Conservation (phyloP, 1,140 invertebrate genomes). For the Drosophila gunungcola region DNA sequence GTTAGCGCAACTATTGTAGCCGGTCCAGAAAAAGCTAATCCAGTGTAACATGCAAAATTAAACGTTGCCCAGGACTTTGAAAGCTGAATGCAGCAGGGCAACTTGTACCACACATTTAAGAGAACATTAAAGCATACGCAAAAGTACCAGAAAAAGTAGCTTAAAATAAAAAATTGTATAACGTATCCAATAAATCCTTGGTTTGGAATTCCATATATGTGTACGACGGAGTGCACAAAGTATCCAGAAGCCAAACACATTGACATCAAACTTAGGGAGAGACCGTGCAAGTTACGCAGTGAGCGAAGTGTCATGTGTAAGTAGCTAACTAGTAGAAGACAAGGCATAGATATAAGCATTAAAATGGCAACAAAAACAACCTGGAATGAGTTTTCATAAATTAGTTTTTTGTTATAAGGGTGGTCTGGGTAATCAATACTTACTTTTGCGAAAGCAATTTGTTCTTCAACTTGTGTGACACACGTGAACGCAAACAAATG, state of each 20-base stretch:
- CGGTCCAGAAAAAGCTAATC: conserved; percentile 55
- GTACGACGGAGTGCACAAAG: conserved; percentile 78
- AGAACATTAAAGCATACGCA: conserved; percentile 79
- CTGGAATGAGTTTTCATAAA: background rate
- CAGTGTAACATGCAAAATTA: conserved; percentile 61
- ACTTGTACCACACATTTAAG: conserved; percentile 75
- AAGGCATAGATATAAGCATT: conserved; percentile 80
- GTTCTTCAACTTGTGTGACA: conserved; percentile 74
- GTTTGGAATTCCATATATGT: conserved; percentile 65
- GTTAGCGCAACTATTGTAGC: conserved; percentile 67
- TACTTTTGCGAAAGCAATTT: conserved; percentile 58
- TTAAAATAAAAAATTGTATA: conserved; percentile 77
- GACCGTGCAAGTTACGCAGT: conserved; percentile 70
- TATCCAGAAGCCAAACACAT: conserved; percentile 75
- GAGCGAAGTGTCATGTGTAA: conserved; percentile 64
- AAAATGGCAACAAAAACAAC: conserved; percentile 68
- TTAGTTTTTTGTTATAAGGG: background rate
- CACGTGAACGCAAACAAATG: conserved; percentile 73
- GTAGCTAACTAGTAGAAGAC: conserved; percentile 71
- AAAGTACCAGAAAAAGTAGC: conserved; percentile 81
- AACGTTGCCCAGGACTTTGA: conserved; percentile 44
- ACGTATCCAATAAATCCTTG: conserved; percentile 72
- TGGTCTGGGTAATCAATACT: background rate
- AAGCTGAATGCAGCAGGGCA: conserved; percentile 62
- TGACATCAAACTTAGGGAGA: conserved; percentile 74